phyloP scores from a whole-genome alignment of 2,113 vertebrate species.

The Ginglymostoma cirratum region DNA sequence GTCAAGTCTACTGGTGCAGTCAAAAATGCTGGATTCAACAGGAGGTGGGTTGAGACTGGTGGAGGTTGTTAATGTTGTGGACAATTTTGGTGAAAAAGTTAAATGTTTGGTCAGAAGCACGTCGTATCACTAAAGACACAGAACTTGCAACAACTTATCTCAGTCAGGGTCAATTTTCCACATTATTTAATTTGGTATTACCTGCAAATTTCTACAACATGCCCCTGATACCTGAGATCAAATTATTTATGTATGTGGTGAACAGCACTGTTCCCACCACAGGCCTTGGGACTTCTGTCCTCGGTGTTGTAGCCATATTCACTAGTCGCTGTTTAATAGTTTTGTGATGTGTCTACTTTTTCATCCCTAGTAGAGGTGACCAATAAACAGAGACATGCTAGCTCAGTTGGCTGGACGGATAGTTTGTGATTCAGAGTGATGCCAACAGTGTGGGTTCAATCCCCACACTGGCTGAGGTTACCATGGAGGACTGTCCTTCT shows the following conservation, averaged over 20 bases:
- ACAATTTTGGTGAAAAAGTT: neutral
- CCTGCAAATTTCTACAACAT: neutral
- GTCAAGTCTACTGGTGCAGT: neutral
- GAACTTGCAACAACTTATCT: neutral
- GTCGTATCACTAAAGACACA: neutral
- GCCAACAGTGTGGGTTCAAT: too few relatives aligned
- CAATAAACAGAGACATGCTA: neutral
- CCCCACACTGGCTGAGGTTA: too few relatives aligned
- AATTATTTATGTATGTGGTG: neutral
- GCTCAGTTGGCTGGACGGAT: too few relatives aligned
- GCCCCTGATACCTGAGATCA: neutral
- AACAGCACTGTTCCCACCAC: neutral
- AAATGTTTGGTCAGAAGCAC: neutral
- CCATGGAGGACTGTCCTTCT: too few relatives aligned
- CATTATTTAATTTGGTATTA: neutral
- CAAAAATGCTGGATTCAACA: neutral
- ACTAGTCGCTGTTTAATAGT: neutral
- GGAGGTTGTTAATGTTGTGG: neutral
- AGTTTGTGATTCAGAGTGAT: too few relatives aligned
- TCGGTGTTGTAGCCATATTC: neutral
- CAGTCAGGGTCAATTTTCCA: neutral
- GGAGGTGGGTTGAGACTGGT: neutral
- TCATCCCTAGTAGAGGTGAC: neutral
- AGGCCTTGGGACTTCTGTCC: neutral
- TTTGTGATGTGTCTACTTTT: neutral